Evolutionary conservation across 2,113 vertebrate species (phyloP), one percentile per base, ranked within the genome.

Genomic region (Micromys minutus): DNA sequence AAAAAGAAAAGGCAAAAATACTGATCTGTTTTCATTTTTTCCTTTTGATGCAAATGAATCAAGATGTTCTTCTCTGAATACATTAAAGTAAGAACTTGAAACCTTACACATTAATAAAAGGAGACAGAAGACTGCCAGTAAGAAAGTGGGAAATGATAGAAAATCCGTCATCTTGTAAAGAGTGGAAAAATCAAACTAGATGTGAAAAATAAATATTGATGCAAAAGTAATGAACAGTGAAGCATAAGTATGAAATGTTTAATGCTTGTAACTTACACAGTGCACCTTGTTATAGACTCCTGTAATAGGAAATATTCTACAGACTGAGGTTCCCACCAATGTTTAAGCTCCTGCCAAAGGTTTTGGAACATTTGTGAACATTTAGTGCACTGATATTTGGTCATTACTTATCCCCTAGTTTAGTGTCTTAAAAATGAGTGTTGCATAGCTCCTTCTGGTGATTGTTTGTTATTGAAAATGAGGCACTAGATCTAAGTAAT

Each of bases 31-130:
- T 89, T 94, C 72, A 92, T 95, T 67, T 93, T 29, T 26, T 93
- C 2, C 10, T 24, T 85, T 17, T 90, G 69, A 95, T 89, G n/a
- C n/a, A 96, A 95, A 95, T 87, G 29, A 89, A 92, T 93, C 65
- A 92, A 86, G 65, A 67, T 90, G 69, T 83, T 94, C n/a, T 94
- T 96, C 75, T 36, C 74, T 34, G 24, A 10, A 19, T 22, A 61
- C 2, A 87, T 92, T 74, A 94, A 26, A 63, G 61, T 1, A 86
- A 21, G 12, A 96, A 96, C 93, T 69, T 96, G 57, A 96, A 96
- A 89, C 88, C n/a, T 93, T 85, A 93, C 95, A 83, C 76, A 81
- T 94, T 97, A 94, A 97, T 96, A 88, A 94, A 94, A 92, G 55
- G 65, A 88, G 94, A 95, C 94, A 93, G 93, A 92, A 77, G 93